phyloP scores from a whole-genome alignment of 2,888 invertebrate species.

The Diarsia mendica region DNA sequence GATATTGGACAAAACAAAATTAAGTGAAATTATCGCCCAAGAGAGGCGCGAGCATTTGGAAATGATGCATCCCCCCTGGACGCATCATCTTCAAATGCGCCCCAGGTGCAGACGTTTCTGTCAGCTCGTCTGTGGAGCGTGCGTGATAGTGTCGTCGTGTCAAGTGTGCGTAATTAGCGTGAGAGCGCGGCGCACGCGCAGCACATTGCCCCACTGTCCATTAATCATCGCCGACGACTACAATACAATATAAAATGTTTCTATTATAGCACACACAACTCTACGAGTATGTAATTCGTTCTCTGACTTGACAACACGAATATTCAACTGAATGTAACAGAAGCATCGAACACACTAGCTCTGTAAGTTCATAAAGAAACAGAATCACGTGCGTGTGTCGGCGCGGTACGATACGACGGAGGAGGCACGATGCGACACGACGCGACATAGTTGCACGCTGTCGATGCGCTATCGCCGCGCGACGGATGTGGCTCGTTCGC shows the following conservation, averaged over 20 bases:
- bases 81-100: too few species aligned
- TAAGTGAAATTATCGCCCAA: background rate
- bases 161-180: constrained; percentile 71
- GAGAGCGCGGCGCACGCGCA: constrained; percentile 62
- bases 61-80: constrained; percentile 16
- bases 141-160: constrained; percentile 28
- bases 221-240: constrained; percentile 22
- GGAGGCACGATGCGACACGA: background rate
- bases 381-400: background rate
- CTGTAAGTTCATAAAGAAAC: background rate
- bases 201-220: background rate
- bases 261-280: background rate
- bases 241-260: background rate
- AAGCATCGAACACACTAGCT: background rate
- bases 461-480: constrained; percentile 63
- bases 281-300: background rate
- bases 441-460: constrained; percentile 47
- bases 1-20: too few species aligned
- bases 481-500: constrained; percentile 71
- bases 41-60: background rate
- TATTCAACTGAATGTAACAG: background rate
- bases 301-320: background rate
- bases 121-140: constrained; percentile 30
- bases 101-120: background rate
- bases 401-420: background rate